Base-by-base conservation (phyloP, 2,888 invertebrate species). In the Agriopis leucophaearia region DNA sequence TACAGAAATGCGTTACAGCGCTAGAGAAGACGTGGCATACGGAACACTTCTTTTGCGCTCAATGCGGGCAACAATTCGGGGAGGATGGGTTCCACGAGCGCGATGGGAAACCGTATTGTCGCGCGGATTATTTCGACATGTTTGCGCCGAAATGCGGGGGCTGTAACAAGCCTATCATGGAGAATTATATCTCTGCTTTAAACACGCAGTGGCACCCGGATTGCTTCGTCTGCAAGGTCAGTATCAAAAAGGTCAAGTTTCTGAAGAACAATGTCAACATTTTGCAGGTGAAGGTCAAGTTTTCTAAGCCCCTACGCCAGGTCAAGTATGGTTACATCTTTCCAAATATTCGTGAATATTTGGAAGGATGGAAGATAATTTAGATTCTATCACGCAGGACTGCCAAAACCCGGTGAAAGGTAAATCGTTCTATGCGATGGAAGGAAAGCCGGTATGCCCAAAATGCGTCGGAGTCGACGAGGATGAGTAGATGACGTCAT, bases 191-290 rank as follows among this genome's bases (percentile, higher is more conserved):
- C 88, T 99, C 99, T 40, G 99, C 99, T 60, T 95, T 99, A 77
- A 98, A 98, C 93, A 97, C 97, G 75, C 99, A 99, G 90, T 99
- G 99, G 99, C 99, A 99, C 92, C 97, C 99, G 10, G 98, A 99
- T 87, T 99, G 99, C 94, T 99, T 99, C 94, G 98, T 99, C 76
- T 99, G 99, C 96, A 96, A 98, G 97, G 99, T 99, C 95, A 95
- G 97, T 91, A 90, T 85, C 1, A 7, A 27, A n/a, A 69, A 66
- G 64, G 51, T 50, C 62, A 64, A 61, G 61, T 45, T 45, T 18
- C 44, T 42, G 44, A 27, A 66, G n/a, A 51, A 8, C 51, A 35
- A 51, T 35, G 50, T 51, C 50, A 35, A 35, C 13, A 35, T n/a
- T 27, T 35, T 18, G 18, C 10, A 66, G 64, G 69, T 61, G 70